These are phyloP conservation scores for Eulemur rufifrons DNA, from an alignment of 2,113 vertebrate species.

Conservation along the genomic window DNA sequence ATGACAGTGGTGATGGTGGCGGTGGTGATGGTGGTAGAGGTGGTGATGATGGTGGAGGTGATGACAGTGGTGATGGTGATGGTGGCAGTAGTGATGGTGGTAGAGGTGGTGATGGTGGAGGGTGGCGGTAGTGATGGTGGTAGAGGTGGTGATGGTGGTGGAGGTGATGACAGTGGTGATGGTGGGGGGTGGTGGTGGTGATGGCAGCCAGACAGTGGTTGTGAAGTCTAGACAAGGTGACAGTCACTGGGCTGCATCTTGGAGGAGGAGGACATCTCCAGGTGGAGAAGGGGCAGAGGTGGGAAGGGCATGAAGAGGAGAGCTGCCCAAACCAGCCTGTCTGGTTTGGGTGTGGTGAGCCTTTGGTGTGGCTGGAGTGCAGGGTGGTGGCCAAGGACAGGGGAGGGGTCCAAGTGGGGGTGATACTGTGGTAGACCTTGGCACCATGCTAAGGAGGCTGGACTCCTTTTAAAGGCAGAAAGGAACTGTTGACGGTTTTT, in stretches of 20 bases:
- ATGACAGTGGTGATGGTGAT: neutral
- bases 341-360: neutral
- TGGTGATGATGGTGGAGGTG: too few relatives aligned
- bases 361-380: neutral
- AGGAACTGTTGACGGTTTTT: neutral
- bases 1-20: accelerated
- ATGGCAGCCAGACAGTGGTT: neutral
- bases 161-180: neutral
- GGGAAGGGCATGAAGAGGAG: neutral
- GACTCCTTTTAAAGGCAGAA: neutral
- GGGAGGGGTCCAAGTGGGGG: neutral
- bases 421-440: neutral
- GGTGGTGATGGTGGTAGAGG: accelerated
- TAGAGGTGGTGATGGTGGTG: too few relatives aligned
- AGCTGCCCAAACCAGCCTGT: neutral
- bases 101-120: neutral
- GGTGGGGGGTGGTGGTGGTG: neutral
- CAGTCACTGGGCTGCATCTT: neutral
- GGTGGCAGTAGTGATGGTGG: too few relatives aligned
- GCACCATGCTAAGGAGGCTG: neutral
- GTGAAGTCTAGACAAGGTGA: neutral
- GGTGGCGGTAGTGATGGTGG: too few relatives aligned
- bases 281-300: neutral
- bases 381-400: neutral
- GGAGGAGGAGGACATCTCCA: neutral